Base-by-base conservation (phyloP, 2,113 vertebrate genomes). In the Heteronetta atricapilla region DNA sequence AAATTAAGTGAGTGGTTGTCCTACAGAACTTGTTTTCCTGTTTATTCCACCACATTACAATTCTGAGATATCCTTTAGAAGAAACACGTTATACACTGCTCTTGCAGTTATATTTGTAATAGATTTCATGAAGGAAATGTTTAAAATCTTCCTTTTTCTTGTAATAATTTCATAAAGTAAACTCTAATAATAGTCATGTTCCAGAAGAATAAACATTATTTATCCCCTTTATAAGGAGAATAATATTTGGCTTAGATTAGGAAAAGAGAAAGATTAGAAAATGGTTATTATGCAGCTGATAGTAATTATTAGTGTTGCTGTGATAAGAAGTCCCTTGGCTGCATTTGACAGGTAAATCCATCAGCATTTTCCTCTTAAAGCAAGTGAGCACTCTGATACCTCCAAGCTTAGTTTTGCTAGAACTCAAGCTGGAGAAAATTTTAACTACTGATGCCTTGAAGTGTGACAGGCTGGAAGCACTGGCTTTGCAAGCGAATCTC, bases 171-270 rank as follows among this genome's bases (percentile, higher is more conserved):
- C 16, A 28, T 84, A 1, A 87, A 67, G 6, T 23, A 18, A 66
- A 42, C 63, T 31, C 5, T 18, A 50, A 15, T 58, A 31, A 44
- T 40, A 58, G 6, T 67, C 11, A 10, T 58, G 13, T 75, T 87
- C 44, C 25, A n/a, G 70, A 86, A 59, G 8, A 66, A 82, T 77
- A 84, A 36, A 28, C 3, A 8, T 28, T 70, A n/a, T 72, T 87
- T 82, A n/a, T 72, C 21, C 13, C 38, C 14, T 5, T 79, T 8
- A 3, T 79, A 59, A 62, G 48, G 42, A 44, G 5, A 75, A 59
- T 23, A 63, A 73, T 19, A 75, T 85, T 88, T 85, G 25, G 28
- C 68, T 93, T 94, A 59, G 8, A 33, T 82, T 68, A 82, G 15
- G 70, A 68, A 67, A 78, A n/a, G 8, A 38, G 11, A 77, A 85